Percentiles rank a stretch among this genome's conserved stretches.
Conservation (phyloP, 2,888 invertebrate species). For the Steinernema carpocapsae region DNA sequence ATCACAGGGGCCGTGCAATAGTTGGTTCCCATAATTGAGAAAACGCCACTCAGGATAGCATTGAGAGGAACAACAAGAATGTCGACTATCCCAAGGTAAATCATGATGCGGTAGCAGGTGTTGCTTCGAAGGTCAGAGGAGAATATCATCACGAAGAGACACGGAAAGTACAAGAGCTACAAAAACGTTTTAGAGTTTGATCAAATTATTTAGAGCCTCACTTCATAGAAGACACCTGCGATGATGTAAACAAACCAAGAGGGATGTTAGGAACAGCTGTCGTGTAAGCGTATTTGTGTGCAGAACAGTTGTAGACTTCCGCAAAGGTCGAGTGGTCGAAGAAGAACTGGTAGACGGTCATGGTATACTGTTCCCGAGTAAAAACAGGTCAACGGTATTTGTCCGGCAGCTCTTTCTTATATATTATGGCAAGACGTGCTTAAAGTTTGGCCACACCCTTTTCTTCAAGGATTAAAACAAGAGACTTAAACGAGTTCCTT, state of each 20-base stretch:
- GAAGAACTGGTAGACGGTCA: conserved; percentile 4
- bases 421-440: neutral
- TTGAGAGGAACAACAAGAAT: neutral
- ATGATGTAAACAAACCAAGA: neutral
- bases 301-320: neutral
- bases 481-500: too few relatives aligned
- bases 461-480: neutral
- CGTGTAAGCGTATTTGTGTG: conserved; percentile 4
- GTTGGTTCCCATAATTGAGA: neutral
- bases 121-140: neutral
- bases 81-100: neutral
- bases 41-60: neutral
- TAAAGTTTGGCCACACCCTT: too few relatives aligned
- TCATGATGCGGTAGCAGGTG: conserved; percentile 16
- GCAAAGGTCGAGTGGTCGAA: neutral
- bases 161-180: neutral
- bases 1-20: conserved; percentile 2
- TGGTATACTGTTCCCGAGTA: neutral
- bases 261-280: neutral
- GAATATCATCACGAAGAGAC: conserved; percentile 1
- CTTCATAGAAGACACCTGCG: neutral
- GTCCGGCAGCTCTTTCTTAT: neutral
- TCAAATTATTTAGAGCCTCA: neutral
- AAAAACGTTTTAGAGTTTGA: neutral
- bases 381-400: neutral